Conservation (phyloP, 2,888 invertebrate genomes). For the Agriopis leucophaearia region DNA sequence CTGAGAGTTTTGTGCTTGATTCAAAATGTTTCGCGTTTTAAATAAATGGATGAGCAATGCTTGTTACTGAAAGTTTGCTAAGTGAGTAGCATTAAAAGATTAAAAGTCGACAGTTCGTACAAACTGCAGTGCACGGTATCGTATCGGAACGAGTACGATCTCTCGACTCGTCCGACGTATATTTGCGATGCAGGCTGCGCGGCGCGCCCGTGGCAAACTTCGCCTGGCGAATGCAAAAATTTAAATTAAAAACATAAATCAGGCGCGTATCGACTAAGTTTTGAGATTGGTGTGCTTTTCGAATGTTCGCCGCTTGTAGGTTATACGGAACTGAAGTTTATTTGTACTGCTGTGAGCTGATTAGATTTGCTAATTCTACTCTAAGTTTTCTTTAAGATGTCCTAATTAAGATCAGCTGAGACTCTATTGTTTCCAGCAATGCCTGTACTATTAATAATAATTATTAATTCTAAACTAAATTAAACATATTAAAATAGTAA, state of each 20-base stretch:
- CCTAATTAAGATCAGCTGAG: too few relatives aligned
- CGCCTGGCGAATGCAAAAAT: constrained; percentile 86
- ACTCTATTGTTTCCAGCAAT: too few relatives aligned
- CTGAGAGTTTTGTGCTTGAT: constrained; percentile 5
- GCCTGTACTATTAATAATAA: too few relatives aligned
- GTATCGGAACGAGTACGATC: constrained; percentile 79
- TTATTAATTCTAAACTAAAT: neutral
- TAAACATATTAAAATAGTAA: neutral
- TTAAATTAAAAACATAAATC: constrained; percentile 88
- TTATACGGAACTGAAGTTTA: constrained; percentile 16
- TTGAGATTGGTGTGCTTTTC: constrained; percentile 82
- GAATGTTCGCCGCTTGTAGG: constrained; percentile 62
- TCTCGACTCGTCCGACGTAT: constrained; percentile 76
- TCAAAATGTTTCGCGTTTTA: constrained; percentile 47
- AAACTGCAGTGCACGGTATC: constrained; percentile 70
- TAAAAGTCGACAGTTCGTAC: constrained; percentile 83
- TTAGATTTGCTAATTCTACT: neutral
- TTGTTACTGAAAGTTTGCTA: constrained; percentile 74
- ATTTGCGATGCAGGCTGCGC: constrained; percentile 84
- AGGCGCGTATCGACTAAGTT: constrained; percentile 85
- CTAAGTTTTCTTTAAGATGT: too few relatives aligned
- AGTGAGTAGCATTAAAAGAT: constrained; percentile 86
- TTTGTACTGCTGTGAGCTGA: neutral
- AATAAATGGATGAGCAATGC: constrained; percentile 58
- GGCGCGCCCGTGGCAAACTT: constrained; percentile 81